These are phyloP conservation scores for Anguilla japonica DNA, from an alignment of 2,113 vertebrate genomes.

Conservation along the genomic window DNA sequence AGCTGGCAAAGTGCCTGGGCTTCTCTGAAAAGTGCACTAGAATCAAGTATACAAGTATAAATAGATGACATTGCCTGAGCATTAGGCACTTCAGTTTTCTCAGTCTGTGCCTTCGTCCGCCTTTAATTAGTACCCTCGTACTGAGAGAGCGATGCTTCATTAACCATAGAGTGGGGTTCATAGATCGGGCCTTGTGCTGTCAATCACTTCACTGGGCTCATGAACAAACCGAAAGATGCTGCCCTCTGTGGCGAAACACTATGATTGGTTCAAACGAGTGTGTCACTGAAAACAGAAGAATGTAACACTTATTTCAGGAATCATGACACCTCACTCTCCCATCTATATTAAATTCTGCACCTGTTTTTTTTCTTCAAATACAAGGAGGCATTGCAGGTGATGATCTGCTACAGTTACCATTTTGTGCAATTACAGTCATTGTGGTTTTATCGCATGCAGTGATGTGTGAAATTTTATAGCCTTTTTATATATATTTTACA, in stretches of 20 bases:
- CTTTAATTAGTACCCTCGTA: background rate
- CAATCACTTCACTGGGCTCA: background rate
- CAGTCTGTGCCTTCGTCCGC: background rate
- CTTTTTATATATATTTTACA: slow-evolving; percentile 73
- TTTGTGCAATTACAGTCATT: slow-evolving; percentile 30
- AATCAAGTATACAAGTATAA: background rate
- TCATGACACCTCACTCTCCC: background rate
- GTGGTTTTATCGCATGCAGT: slow-evolving; percentile 45
- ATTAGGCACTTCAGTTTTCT: background rate
- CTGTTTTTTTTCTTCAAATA: background rate
- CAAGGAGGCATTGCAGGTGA: background rate
- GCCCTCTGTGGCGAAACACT: background rate
- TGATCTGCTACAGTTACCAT: slow-evolving; percentile 34
- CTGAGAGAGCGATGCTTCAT: background rate
- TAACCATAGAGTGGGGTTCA: background rate
- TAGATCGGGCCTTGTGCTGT: background rate
- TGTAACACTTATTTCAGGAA: background rate
- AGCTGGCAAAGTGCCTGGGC: background rate
- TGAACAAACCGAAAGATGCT: background rate
- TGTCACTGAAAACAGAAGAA: background rate
- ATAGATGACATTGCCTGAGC: background rate
- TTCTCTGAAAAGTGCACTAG: background rate
- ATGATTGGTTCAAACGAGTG: background rate
- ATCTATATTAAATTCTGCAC: background rate
- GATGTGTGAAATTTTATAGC: slow-evolving; percentile 54